These are phyloP conservation scores for Clarias laeviceps DNA, from an alignment of 2,797 vertebrate species.

Conservation along the genomic window DNA sequence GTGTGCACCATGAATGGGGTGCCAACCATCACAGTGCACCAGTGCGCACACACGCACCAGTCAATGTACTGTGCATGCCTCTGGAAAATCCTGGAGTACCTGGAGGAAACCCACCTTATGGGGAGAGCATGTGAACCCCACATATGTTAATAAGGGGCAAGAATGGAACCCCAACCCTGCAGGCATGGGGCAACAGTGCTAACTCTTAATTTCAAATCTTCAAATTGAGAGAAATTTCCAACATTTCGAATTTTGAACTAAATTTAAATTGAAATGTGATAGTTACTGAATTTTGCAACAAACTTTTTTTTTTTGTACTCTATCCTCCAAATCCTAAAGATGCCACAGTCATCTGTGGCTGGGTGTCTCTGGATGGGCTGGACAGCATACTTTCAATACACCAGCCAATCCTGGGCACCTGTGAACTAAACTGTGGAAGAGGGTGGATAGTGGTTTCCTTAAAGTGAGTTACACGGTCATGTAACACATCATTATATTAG, in stretches of 20 bases:
- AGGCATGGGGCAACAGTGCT: no score
- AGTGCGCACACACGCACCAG: no score
- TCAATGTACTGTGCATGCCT: no score
- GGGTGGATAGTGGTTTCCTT: neutral
- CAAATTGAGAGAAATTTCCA: neutral
- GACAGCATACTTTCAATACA: neutral
- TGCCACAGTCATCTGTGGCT: neutral
- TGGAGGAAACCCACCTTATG: no score
- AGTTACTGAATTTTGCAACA: neutral
- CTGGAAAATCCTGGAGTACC: no score
- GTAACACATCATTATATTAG: conserved; percentile 2
- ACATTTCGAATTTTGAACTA: neutral
- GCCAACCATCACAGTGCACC: no score
- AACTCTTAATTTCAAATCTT: neutral
- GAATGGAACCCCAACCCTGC: no score
- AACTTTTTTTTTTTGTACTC: no score
- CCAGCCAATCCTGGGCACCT: neutral
- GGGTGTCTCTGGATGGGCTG: neutral
- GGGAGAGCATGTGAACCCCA: no score
- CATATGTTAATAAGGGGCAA: no score
- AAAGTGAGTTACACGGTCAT: neutral
- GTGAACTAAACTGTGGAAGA: neutral
- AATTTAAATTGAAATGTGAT: neutral
- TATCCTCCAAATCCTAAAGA: neutral
- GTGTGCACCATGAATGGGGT: no score